Evolutionary conservation across 2,113 vertebrate genomes (phyloP).

Genomic region (Ia io): DNA sequence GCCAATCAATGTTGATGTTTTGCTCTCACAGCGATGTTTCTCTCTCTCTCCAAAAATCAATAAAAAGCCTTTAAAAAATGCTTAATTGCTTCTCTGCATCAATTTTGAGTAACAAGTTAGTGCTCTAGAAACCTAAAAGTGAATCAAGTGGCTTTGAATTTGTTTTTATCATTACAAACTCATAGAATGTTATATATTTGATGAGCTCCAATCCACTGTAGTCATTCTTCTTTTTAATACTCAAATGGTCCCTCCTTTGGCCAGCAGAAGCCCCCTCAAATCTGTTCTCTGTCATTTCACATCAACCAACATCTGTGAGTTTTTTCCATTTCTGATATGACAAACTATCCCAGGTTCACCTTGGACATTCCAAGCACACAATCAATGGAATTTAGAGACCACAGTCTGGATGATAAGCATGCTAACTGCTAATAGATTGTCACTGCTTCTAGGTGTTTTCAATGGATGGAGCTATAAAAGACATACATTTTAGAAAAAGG

Average conservation of each 20-base stretch:
- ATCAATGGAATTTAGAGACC: neutral
- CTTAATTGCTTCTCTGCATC: neutral
- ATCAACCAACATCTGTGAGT: neutral
- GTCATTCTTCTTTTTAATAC: neutral
- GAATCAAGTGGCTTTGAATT: neutral
- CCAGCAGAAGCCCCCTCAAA: neutral
- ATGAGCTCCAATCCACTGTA: neutral
- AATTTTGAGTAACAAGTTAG: neutral
- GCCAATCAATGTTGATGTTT: neutral
- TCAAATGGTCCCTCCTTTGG: neutral
- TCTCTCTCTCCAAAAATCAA: neutral
- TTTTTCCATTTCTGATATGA: neutral
- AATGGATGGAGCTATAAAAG: neutral
- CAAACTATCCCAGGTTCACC: neutral
- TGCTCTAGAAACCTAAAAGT: neutral
- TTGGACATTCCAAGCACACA: neutral
- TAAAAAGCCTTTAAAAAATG: neutral
- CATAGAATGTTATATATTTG: neutral
- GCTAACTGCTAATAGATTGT: neutral
- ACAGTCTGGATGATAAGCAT: neutral
- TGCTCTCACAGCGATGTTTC: neutral
- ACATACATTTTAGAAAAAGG: neutral
- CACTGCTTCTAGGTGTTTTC: neutral
- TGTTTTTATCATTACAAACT: neutral
- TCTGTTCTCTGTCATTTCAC: neutral